phyloP scores from a whole-genome alignment of 2,888 invertebrate genomes.

The Troides oblongomaculatus region DNA sequence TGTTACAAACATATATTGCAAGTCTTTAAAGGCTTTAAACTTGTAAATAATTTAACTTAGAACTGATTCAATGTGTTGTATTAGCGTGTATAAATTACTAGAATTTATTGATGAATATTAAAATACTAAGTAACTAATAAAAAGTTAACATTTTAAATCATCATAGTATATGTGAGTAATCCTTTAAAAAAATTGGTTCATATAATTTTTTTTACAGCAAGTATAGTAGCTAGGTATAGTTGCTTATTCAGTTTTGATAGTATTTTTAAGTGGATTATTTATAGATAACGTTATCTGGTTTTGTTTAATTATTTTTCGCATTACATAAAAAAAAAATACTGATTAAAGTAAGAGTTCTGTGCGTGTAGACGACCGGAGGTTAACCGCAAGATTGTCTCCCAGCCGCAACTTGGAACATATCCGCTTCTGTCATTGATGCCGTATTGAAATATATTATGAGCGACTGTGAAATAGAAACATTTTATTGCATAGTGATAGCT shows the following conservation, averaged over 20 bases:
- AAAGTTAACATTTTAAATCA: too few species aligned
- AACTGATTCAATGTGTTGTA: too few species aligned
- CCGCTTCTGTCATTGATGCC: constrained; percentile 10
- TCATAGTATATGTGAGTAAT: too few species aligned
- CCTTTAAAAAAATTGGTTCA: too few species aligned
- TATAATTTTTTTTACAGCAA: too few species aligned
- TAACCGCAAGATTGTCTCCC: constrained; percentile 24
- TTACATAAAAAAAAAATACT: not conserved
- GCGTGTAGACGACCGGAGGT: constrained; percentile 13
- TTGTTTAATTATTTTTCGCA: not conserved
- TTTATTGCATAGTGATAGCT: not conserved
- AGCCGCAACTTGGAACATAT: constrained; percentile 10
- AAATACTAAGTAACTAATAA: too few species aligned
- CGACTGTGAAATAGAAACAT: not conserved
- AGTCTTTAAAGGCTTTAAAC: too few species aligned
- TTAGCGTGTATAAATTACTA: too few species aligned
- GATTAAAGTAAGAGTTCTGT: constrained; percentile 22
- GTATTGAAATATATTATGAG: constrained; percentile 10
- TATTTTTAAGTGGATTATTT: not conserved
- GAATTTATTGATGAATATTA: too few species aligned
- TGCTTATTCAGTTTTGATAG: not conserved
- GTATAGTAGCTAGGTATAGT: too few species aligned
- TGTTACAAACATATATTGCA: too few species aligned
- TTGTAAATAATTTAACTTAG: too few species aligned
- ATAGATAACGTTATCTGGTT: not conserved